phyloP scores from a whole-genome alignment of 2,888 invertebrate species.

The Tachina lurida region DNA sequence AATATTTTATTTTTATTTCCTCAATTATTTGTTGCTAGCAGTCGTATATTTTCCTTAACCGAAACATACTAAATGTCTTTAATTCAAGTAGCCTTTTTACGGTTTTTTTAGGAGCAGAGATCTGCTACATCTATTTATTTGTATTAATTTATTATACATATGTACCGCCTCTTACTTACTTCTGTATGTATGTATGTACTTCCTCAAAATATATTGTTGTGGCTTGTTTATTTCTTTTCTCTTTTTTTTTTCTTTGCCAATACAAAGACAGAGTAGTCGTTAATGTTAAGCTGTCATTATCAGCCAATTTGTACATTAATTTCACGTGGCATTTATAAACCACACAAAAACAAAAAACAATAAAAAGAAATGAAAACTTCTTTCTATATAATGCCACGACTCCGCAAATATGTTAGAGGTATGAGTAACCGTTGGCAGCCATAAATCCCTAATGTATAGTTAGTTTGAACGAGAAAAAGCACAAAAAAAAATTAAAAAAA shows the following conservation, averaged over 20 bases:
- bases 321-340: constrained; percentile 58
- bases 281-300: constrained; percentile 72
- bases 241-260: neutral
- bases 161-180: constrained; percentile 18
- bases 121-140: constrained; percentile 32
- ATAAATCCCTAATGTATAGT: constrained; percentile 61
- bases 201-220: constrained; percentile 32
- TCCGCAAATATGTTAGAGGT: constrained; percentile 6
- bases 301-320: constrained; percentile 68
- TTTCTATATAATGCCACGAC: neutral
- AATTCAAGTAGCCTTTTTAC: constrained; percentile 35
- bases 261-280: constrained; percentile 50
- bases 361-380: constrained; percentile 4
- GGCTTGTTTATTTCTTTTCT: constrained; percentile 13
- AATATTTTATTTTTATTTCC: neutral
- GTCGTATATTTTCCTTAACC: constrained; percentile 14
- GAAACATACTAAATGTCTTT: neutral
- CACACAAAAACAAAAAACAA: constrained; percentile 20
- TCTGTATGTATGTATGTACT: neutral
- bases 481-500: neutral
- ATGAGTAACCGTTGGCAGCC: constrained; percentile 23
- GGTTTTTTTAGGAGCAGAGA: neutral
- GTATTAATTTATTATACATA: constrained; percentile 28
- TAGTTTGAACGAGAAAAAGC: constrained; percentile 23
- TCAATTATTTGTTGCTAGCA: constrained; percentile 27